These are phyloP conservation scores for cat (Felis catus) DNA, from an alignment of 2,113 vertebrate genomes.

Conservation along the genomic window DNA sequence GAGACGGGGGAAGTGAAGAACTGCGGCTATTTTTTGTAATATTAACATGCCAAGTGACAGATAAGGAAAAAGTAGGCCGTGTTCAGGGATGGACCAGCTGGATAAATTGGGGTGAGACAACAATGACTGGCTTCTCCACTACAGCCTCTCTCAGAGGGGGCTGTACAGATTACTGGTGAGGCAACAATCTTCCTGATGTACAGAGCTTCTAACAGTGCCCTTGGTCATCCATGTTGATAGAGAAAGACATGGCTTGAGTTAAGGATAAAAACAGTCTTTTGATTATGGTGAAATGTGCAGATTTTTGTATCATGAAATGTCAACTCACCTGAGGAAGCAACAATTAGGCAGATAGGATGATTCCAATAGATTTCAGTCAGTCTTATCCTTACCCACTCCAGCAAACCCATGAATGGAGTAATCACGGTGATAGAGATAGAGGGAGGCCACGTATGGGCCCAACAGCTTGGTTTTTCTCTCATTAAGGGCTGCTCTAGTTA, in stretches of 20 bases:
- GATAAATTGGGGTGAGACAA: background rate
- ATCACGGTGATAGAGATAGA: background rate
- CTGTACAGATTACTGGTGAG: background rate
- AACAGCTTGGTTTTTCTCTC: background rate
- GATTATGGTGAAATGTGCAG: background rate
- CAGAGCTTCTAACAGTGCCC: background rate
- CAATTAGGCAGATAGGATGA: background rate
- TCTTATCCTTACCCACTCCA: background rate
- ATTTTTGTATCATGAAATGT: background rate
- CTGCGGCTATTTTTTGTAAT: background rate
- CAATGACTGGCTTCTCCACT: background rate
- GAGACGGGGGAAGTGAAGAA: background rate
- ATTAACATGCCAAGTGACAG: background rate
- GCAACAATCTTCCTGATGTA: background rate
- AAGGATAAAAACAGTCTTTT: background rate
- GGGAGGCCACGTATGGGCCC: background rate
- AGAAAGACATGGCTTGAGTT: background rate
- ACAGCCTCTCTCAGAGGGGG: background rate
- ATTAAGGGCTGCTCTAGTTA: background rate
- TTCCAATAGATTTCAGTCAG: background rate
- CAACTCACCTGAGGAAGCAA: background rate
- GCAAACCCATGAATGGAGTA: background rate
- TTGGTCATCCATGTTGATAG: background rate
- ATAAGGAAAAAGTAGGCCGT: background rate
- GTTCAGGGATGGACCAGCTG: background rate